Percentiles rank a stretch among this genome's conserved stretches.
These are phyloP conservation scores for Arctopsyche grandis DNA, from an alignment of 1,140 invertebrate species.

Conservation along the genomic window DNA sequence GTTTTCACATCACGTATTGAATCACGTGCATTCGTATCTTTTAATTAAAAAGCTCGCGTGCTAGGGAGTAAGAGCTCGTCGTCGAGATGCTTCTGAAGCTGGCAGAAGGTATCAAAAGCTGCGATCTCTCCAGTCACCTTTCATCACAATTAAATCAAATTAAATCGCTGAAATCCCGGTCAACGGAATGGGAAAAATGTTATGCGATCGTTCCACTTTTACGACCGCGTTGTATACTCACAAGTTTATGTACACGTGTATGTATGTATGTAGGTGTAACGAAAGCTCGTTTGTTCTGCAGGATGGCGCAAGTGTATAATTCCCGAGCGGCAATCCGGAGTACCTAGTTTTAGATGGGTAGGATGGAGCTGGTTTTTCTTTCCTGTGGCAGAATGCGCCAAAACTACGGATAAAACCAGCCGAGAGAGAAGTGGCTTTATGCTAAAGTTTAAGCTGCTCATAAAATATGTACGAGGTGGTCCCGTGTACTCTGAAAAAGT, in stretches of 20 bases:
- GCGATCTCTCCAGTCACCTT: background rate
- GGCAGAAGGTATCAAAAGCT: no score
- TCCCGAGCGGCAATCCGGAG: background rate
- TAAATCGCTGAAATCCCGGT: background rate
- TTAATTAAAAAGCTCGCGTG: no score
- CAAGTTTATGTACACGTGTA: no score
- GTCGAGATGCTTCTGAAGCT: no score
- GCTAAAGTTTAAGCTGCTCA: constrained; percentile 19
- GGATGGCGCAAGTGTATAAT: background rate
- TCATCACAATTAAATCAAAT: constrained; percentile 9
- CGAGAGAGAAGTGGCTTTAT: background rate
- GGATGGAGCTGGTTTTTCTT: background rate
- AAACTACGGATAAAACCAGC: background rate
- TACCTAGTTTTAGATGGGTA: background rate
- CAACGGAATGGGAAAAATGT: no score
- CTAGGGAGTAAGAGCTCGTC: no score
- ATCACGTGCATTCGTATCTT: no score
- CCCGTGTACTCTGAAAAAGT: background rate
- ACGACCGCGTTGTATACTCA: no score
- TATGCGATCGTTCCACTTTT: no score
- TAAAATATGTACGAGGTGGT: constrained; percentile 13
- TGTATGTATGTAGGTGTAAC: background rate
- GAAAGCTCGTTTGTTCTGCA: background rate
- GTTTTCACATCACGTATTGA: no score
- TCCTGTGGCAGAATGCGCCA: background rate